Evolutionary conservation across 2,113 vertebrate genomes (phyloP).

Genomic region (Stegostoma tigrinum): DNA sequence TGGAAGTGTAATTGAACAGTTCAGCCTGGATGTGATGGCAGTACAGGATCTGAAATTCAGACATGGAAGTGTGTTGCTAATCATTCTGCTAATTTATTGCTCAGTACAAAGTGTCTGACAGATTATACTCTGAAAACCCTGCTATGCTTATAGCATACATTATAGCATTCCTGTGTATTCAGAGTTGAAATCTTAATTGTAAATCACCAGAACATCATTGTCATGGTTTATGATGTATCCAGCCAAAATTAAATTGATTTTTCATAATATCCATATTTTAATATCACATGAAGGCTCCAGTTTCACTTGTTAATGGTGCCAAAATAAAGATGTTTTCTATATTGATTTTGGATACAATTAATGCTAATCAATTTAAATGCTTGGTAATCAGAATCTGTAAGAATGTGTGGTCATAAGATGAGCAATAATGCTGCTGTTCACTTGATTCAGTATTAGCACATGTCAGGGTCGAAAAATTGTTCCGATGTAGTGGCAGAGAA

Average conservation of each 20-base stretch:
- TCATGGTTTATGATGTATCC: background rate
- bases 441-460: background rate
- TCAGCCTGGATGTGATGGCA: no score
- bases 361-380: background rate
- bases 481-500: background rate
- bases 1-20: no score
- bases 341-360: background rate
- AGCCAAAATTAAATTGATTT: background rate
- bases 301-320: background rate
- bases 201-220: background rate
- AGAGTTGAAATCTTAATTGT: background rate
- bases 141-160: no score
- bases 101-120: no score
- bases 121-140: no score
- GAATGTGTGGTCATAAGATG: background rate
- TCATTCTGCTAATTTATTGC: no score
- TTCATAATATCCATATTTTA: background rate
- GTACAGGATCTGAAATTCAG: no score
- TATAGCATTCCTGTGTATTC: no score
- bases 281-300: background rate
- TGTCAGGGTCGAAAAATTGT: background rate
- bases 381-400: background rate
- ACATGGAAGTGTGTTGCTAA: no score
- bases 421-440: background rate
- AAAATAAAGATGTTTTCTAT: background rate